A percentile compares a stretch with the other conserved stretches of the same genome.
Conservation (phyloP, 2,113 vertebrate genomes). For the Lethenteron reissneri region DNA sequence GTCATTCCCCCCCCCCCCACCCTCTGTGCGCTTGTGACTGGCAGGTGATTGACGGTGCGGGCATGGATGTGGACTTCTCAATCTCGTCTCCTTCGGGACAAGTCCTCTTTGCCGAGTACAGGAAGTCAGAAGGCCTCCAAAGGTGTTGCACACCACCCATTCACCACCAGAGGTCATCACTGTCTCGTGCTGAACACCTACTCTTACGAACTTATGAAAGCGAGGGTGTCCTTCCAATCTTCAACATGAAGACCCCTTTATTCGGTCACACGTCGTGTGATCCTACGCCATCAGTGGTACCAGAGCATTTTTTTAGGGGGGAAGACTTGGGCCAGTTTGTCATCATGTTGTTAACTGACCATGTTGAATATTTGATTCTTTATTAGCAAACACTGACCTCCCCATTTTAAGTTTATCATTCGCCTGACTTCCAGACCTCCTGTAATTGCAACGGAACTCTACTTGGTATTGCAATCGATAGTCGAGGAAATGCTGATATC, state of each 20-base stretch:
- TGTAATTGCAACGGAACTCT: too few relatives aligned
- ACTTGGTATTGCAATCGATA: too few relatives aligned
- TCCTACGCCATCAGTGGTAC: not conserved
- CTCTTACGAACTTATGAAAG: not conserved
- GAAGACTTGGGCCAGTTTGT: too few relatives aligned
- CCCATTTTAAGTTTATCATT: too few relatives aligned
- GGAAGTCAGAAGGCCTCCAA: constrained; percentile 50
- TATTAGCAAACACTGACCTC: too few relatives aligned
- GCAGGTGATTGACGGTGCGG: constrained; percentile 60
- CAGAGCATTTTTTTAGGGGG: not conserved
- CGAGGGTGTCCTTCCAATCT: not conserved
- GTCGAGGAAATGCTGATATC: too few relatives aligned
- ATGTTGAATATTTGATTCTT: too few relatives aligned
- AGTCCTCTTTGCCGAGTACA: constrained; percentile 29
- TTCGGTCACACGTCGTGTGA: not conserved
- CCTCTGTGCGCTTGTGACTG: not conserved
- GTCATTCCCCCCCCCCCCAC: too few relatives aligned
- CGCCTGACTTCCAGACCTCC: too few relatives aligned
- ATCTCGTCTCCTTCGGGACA: constrained; percentile 35
- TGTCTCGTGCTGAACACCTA: not conserved
- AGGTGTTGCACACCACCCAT: constrained; percentile 23
- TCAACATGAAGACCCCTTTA: not conserved
- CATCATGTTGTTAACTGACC: too few relatives aligned
- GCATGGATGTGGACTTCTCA: constrained; percentile 57
- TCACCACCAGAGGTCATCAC: constrained; percentile 10